These are phyloP conservation scores for Hypolimnas misippus DNA, from an alignment of 2,888 invertebrate genomes.

Conservation along the genomic window DNA sequence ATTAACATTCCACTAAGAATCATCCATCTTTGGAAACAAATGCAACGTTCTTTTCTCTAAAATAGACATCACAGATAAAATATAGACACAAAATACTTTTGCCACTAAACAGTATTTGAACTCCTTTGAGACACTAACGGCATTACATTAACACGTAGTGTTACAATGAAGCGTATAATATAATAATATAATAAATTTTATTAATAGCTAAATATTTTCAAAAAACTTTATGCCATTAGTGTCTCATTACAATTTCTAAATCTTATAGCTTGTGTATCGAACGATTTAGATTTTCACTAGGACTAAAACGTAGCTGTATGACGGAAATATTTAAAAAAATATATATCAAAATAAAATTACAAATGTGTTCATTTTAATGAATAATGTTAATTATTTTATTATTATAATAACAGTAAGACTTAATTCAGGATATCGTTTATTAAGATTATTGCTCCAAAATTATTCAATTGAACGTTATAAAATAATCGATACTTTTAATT, in stretches of 20 bases:
- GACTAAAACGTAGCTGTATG: neutral
- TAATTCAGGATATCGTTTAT: too few relatives aligned
- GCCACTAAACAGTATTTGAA: constrained; percentile 52
- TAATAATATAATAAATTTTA: neutral
- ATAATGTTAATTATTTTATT: too few relatives aligned
- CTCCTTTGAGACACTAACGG: constrained; percentile 24
- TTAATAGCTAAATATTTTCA: constrained; percentile 11
- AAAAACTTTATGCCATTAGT: constrained; percentile 11
- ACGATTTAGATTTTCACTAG: neutral
- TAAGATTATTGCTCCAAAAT: too few relatives aligned
- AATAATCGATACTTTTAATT: too few relatives aligned
- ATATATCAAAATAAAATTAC: too few relatives aligned
- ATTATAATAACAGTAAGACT: too few relatives aligned
- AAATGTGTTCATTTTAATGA: too few relatives aligned
- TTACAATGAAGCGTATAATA: constrained; percentile 9
- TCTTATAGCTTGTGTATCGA: constrained; percentile 7
- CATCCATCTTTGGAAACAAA: constrained; percentile 60
- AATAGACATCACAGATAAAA: constrained; percentile 82
- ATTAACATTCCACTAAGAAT: constrained; percentile 67
- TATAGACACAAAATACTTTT: constrained; percentile 73
- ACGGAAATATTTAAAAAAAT: neutral
- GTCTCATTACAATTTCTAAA: constrained; percentile 9
- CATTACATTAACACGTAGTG: constrained; percentile 8
- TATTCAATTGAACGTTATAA: too few relatives aligned
- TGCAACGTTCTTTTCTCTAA: constrained; percentile 63